Percentiles rank a stretch among this genome's conserved stretches.
Evolutionary conservation across 2,888 invertebrate genomes (phyloP).

Genomic region (Agrypnus murinus): DNA sequence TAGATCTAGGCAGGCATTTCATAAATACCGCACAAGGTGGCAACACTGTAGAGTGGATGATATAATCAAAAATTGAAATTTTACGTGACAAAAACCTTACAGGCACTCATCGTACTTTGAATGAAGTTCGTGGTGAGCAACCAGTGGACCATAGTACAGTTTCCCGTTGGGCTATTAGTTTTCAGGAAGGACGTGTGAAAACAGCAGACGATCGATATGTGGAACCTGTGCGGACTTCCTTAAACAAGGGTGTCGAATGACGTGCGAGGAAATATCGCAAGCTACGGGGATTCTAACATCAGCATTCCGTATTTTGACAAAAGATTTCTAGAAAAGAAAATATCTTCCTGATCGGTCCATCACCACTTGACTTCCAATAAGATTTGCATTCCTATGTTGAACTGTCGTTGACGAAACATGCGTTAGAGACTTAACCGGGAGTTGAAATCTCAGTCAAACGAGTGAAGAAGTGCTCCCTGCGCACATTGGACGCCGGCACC

Average conservation of each 20-base stretch:
- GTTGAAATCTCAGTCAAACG: not conserved
- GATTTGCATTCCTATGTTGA: not conserved
- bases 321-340: conserved; percentile 4
- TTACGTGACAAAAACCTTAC: not conserved
- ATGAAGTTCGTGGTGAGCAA: conserved; percentile 2
- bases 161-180: not conserved
- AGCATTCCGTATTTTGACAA: not conserved
- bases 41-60: too few relatives aligned
- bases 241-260: not conserved
- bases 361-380: not conserved
- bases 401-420: not conserved
- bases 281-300: not conserved
- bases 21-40: too few relatives aligned
- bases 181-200: not conserved
- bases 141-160: conserved; percentile 3
- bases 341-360: not conserved
- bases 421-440: not conserved
- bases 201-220: not conserved
- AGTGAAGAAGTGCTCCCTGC: not conserved
- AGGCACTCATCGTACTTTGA: not conserved
- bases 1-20: too few relatives aligned
- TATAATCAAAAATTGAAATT: conserved; percentile 1
- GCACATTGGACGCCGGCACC: too few relatives aligned
- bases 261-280: not conserved
- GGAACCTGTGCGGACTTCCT: not conserved